Conservation (phyloP, 2,797 vertebrate genomes). For the Diglossa cyanea region DNA sequence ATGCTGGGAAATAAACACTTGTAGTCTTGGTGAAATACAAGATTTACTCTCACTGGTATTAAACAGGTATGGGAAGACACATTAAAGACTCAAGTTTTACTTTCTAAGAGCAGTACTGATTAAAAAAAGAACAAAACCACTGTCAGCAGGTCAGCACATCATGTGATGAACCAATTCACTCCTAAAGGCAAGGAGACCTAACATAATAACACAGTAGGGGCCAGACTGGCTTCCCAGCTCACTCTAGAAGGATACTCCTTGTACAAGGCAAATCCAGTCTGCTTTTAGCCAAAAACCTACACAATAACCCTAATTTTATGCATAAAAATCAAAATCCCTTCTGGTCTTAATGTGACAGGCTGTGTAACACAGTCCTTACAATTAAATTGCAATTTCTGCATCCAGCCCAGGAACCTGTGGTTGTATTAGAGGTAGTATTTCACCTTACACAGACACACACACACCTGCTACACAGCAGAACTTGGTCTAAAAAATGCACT, state of each 20-base stretch:
- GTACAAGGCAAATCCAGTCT: neutral
- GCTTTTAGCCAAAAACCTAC: neutral
- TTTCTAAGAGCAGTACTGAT: neutral
- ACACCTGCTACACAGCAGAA: neutral
- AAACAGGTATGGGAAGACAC: constrained; percentile 16
- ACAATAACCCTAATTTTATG: neutral
- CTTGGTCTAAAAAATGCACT: neutral
- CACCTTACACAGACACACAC: neutral
- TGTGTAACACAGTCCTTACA: neutral
- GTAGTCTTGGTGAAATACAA: constrained; percentile 40
- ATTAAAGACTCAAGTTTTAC: constrained; percentile 19
- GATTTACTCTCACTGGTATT: constrained; percentile 15
- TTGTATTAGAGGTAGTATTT: neutral
- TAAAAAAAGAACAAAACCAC: neutral
- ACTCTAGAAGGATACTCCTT: neutral
- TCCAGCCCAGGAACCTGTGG: neutral
- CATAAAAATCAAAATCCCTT: neutral
- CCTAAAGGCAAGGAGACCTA: neutral
- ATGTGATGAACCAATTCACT: neutral
- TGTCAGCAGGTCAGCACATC: neutral
- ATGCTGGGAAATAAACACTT: constrained; percentile 60
- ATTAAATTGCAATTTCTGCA: neutral
- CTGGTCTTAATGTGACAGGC: neutral
- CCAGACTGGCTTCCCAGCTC: neutral
- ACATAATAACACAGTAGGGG: neutral